Evolutionary conservation across 64 coral and sea anemone genomes (phyloP).

Genomic region (Pachyseris speciosa): DNA sequence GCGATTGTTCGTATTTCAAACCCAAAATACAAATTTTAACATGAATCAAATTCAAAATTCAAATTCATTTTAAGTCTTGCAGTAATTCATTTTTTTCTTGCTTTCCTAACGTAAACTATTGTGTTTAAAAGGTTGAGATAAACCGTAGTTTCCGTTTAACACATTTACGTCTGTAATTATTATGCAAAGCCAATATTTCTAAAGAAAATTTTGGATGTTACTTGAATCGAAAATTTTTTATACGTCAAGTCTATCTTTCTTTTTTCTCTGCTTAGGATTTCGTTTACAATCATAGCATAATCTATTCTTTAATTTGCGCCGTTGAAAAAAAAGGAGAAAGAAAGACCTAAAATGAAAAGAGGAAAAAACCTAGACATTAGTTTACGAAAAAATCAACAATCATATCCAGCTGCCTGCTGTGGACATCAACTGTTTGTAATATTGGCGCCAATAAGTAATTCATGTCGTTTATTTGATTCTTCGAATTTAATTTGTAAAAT

Average conservation of each 20-base stretch:
- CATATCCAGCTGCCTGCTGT: not conserved
- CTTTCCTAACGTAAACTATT: not conserved
- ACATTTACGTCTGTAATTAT: not conserved
- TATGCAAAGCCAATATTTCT: constrained; percentile 18
- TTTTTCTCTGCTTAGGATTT: too few relatives aligned
- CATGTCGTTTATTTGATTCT: not conserved
- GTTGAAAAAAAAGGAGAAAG: not conserved
- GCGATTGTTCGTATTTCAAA: too few relatives aligned
- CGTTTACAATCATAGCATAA: too few relatives aligned
- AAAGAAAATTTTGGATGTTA: not conserved
- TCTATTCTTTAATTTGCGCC: not conserved
- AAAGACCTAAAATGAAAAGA: not conserved
- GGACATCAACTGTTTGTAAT: not conserved
- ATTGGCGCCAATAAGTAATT: not conserved
- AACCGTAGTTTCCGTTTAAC: not conserved
- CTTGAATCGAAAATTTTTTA: not conserved
- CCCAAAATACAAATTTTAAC: not conserved
- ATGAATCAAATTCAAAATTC: not conserved
- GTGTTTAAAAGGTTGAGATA: not conserved
- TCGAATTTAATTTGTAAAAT: not conserved
- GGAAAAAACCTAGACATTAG: not conserved
- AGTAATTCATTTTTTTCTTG: not conserved
- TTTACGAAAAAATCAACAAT: not conserved
- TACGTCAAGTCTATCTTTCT: too few relatives aligned
- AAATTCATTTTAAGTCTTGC: not conserved